Conservation (phyloP, 2,888 invertebrate genomes). For the Temnothorax rugatulus region DNA sequence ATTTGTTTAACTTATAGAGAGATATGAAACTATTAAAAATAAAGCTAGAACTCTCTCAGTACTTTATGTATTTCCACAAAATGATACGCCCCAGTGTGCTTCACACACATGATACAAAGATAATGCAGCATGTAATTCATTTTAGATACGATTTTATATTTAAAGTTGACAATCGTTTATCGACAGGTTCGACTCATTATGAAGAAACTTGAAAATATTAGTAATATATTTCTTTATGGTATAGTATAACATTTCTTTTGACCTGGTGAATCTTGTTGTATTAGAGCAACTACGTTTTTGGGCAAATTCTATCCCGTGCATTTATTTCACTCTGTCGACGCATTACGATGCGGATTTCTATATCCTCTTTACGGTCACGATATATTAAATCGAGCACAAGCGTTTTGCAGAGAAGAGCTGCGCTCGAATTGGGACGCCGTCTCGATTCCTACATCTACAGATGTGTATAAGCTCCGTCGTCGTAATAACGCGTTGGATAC, state of each 20-base stretch:
- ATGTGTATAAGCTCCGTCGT: constrained; percentile 33
- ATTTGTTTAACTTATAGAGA: no score
- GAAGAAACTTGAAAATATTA: neutral
- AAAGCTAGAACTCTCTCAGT: no score
- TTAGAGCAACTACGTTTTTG: neutral
- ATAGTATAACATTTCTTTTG: neutral
- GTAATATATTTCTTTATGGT: neutral
- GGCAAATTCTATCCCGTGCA: constrained; percentile 10
- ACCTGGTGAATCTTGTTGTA: neutral
- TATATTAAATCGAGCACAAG: constrained; percentile 56
- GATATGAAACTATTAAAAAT: no score
- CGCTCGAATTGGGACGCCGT: constrained; percentile 37
- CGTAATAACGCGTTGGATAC: constrained; percentile 40
- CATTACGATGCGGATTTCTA: constrained; percentile 16
- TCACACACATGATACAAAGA: no score
- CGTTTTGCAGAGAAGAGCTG: constrained; percentile 20
- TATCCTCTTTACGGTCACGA: constrained; percentile 41
- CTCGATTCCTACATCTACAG: constrained; percentile 31
- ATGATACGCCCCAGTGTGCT: no score
- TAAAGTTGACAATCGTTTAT: no score
- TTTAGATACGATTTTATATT: no score
- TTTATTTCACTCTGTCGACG: constrained; percentile 28
- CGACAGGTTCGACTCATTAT: neutral
- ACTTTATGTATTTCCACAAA: no score
- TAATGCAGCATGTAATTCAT: no score